Evolutionary conservation across 1,140 invertebrate species (phyloP).

Genomic region (Holcopasites calliopsidis): DNA sequence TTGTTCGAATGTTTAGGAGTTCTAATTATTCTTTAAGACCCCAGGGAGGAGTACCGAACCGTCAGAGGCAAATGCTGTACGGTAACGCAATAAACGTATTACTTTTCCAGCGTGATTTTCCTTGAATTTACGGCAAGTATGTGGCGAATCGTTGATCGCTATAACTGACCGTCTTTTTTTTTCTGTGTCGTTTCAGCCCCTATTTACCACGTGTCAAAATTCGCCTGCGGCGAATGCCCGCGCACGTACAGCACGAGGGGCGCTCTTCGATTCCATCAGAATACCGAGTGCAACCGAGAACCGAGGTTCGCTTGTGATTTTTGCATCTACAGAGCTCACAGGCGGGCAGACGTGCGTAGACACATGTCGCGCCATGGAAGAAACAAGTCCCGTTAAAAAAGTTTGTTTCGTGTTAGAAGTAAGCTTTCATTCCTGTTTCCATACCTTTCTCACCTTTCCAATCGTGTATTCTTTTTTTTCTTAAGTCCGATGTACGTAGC

Average conservation of each 20-base stretch:
- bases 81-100: too few relatives aligned
- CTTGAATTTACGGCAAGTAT: too few relatives aligned
- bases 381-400: not conserved
- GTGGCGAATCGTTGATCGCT: not conserved
- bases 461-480: too few relatives aligned
- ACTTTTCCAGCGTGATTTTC: too few relatives aligned
- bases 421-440: too few relatives aligned
- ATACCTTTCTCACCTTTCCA: too few relatives aligned
- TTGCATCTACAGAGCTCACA: constrained; percentile 61
- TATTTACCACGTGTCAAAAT: not conserved
- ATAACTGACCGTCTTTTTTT: not conserved
- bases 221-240: constrained; percentile 62
- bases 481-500: not conserved
- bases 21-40: too few relatives aligned
- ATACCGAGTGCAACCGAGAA: constrained; percentile 69
- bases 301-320: constrained; percentile 57
- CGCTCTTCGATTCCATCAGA: constrained; percentile 68
- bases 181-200: constrained; percentile 18
- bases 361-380: constrained; percentile 61
- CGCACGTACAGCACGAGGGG: constrained; percentile 70
- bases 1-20: too few relatives aligned
- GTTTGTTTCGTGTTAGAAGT: too few relatives aligned
- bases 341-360: constrained; percentile 55
- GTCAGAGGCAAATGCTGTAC: too few relatives aligned
- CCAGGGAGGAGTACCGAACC: too few relatives aligned